Evolutionary conservation across 2,113 vertebrate genomes (phyloP).

Genomic region (Heterochromis multidens): DNA sequence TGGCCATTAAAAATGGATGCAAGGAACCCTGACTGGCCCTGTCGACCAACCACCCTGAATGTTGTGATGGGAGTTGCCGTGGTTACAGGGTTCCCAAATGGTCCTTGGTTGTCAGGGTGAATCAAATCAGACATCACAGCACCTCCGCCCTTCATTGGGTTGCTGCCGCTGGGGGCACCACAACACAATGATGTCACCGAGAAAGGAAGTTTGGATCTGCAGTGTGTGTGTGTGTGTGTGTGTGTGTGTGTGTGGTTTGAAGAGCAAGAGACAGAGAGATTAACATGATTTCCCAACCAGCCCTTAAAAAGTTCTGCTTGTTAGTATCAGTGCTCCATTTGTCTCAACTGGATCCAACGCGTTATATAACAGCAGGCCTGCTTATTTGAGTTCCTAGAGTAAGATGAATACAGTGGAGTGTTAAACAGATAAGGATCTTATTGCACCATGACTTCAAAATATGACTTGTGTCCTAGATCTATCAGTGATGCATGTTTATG

Average conservation of each 20-base stretch:
- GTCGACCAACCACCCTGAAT: conserved; percentile 56
- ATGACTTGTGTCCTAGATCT: background rate
- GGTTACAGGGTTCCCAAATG: conserved; percentile 71
- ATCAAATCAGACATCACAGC: conserved; percentile 67
- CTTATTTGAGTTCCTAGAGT: background rate
- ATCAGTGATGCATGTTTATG: background rate
- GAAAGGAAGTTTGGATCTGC: conserved; percentile 42
- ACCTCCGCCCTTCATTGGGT: conserved; percentile 23
- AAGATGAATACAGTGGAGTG: background rate
- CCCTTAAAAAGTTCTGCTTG: conserved; percentile 1
- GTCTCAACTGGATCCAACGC: background rate
- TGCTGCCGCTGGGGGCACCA: conserved; percentile 46
- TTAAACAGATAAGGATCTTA: background rate
- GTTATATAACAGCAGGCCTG: background rate
- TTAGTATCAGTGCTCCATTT: conserved; percentile 10
- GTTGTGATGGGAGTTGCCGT: conserved; percentile 72
- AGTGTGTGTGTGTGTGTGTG: background rate
- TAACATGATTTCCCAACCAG: conserved; percentile 23
- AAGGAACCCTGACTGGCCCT: conserved; percentile 52
- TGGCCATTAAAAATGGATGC: conserved; percentile 74
- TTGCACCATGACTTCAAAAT: background rate
- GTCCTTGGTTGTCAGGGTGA: conserved; percentile 67
- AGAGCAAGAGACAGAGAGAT: background rate
- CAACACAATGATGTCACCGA: conserved; percentile 55
- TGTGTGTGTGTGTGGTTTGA: background rate